A percentile compares a stretch with the other conserved stretches of the same genome.
phyloP scores from a whole-genome alignment of 1,140 invertebrate genomes.

The Drosophila azteca region DNA sequence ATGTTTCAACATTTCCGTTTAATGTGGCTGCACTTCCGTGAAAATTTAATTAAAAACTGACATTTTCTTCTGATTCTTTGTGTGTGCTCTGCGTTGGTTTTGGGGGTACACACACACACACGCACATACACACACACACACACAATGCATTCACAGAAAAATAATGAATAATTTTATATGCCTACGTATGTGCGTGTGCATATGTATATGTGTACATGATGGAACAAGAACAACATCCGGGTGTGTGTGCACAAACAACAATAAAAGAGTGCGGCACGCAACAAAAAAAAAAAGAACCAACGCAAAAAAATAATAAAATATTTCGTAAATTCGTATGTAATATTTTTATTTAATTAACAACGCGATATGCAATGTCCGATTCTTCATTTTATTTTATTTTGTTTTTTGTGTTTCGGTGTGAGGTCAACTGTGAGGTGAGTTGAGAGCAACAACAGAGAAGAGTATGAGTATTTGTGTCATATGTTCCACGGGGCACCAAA shows the following conservation, averaged over 20 bases:
- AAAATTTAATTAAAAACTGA: constrained; percentile 72
- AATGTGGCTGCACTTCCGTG: constrained; percentile 63
- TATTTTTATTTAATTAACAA: constrained; percentile 59
- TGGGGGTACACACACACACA: background rate
- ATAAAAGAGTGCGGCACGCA: background rate
- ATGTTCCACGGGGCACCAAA: no score
- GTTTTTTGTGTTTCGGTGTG: constrained; percentile 1
- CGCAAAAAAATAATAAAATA: constrained; percentile 9
- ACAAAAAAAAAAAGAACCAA: constrained; percentile 16
- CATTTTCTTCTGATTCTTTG: constrained; percentile 29
- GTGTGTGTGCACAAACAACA: constrained; percentile 2
- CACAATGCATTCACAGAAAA: constrained; percentile 26
- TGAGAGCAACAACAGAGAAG: no score
- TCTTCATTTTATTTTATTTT: constrained; percentile 1
- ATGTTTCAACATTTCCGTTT: constrained; percentile 65
- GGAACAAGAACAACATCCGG: constrained; percentile 24
- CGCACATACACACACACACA: background rate
- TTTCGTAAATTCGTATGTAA: constrained; percentile 21
- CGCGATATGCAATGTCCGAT: constrained; percentile 24
- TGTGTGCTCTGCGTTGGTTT: constrained; percentile 3
- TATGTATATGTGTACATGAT: background rate
- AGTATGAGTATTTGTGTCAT: no score
- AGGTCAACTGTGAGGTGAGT: background rate
- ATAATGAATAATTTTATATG: constrained; percentile 52
- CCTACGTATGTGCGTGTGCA: background rate